Conservation (phyloP, 2,797 vertebrate species). For the Sebastes hubbsi region DNA sequence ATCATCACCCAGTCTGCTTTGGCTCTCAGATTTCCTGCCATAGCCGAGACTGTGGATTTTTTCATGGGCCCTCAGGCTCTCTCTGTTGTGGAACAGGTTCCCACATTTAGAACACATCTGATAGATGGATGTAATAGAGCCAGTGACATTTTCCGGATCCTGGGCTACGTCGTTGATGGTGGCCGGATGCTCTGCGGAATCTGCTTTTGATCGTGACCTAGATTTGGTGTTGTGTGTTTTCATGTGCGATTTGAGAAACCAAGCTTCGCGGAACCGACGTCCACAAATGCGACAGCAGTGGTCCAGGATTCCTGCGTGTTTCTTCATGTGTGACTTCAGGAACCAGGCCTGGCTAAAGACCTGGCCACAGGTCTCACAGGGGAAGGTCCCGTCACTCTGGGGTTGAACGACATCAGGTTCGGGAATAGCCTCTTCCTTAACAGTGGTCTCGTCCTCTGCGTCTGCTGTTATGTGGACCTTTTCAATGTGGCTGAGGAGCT, state of each 20-base stretch:
- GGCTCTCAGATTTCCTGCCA: constrained; percentile 55
- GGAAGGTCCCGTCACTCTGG: constrained; percentile 87
- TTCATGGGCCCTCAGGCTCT: constrained; percentile 90
- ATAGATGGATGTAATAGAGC: constrained; percentile 83
- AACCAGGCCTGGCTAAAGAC: constrained; percentile 94
- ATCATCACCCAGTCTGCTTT: constrained; percentile 56
- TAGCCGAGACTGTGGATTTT: constrained; percentile 84
- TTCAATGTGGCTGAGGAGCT: constrained; percentile 92
- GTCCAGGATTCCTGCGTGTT: constrained; percentile 92
- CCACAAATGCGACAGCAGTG: constrained; percentile 94
- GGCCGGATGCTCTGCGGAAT: constrained; percentile 83
- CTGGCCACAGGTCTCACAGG: constrained; percentile 93
- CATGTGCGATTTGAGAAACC: constrained; percentile 98
- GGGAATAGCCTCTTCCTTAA: constrained; percentile 66
- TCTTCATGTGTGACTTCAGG: constrained; percentile 96
- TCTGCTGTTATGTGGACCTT: constrained; percentile 92
- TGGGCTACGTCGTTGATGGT: constrained; percentile 95
- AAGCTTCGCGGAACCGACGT: constrained; percentile 93
- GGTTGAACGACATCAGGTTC: constrained; percentile 71
- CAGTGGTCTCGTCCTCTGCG: constrained; percentile 57
- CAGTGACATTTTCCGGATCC: constrained; percentile 81
- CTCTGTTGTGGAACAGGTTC: constrained; percentile 92
- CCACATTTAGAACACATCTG: constrained; percentile 95
- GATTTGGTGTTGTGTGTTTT: constrained; percentile 91
- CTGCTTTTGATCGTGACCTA: constrained; percentile 83